Percentiles rank a stretch among this genome's conserved stretches.
These are phyloP conservation scores for Mesoligia furuncula DNA, from an alignment of 2,888 invertebrate species.

Conservation along the genomic window DNA sequence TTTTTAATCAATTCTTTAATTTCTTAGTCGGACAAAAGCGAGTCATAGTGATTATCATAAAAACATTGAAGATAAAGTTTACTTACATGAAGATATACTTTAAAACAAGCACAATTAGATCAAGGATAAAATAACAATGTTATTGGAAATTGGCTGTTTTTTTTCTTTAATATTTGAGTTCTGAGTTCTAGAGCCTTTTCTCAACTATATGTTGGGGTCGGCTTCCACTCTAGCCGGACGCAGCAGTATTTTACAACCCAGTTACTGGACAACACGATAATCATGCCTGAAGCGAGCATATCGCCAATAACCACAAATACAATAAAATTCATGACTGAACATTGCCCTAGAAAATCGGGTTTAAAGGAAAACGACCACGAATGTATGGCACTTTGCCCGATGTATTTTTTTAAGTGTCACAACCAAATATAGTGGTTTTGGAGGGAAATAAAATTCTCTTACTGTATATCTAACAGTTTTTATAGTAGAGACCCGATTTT, in stretches of 20 bases:
- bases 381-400: background rate
- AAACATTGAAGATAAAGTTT: slow-evolving; percentile 24
- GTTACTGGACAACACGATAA: too few species aligned
- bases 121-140: slow-evolving; percentile 12
- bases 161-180: background rate
- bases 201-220: too few species aligned
- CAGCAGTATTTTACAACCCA: too few species aligned
- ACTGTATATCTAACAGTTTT: background rate
- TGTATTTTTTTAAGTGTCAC: background rate
- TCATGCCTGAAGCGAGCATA: background rate
- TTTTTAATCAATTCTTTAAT: slow-evolving; percentile 14
- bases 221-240: too few species aligned
- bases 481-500: background rate
- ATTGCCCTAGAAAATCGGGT: background rate
- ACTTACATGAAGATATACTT: slow-evolving; percentile 18
- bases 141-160: too few species aligned
- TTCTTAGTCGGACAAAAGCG: background rate
- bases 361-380: background rate
- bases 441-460: background rate
- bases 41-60: slow-evolving; percentile 8
- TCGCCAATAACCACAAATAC: background rate
- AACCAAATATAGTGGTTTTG: background rate
- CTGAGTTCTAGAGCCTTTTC: too few species aligned
- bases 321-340: background rate
- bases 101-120: slow-evolving; percentile 16